These are phyloP conservation scores for Aphodius granarius DNA, from an alignment of 2,888 invertebrate species.

Conservation along the genomic window DNA sequence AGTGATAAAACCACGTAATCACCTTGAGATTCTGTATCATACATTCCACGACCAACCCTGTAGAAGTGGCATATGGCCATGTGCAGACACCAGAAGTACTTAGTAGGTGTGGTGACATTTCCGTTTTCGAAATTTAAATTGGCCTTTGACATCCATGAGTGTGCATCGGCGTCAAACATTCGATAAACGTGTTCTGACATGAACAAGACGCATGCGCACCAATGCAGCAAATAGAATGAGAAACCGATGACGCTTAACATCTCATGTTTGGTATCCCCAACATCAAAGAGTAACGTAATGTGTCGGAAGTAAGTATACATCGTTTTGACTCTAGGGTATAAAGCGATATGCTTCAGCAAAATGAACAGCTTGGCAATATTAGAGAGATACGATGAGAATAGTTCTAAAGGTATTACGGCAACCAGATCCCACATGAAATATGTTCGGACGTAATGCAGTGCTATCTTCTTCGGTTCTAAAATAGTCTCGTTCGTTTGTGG, in stretches of 20 bases:
- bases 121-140: not conserved
- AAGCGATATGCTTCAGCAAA: slow-evolving; percentile 4
- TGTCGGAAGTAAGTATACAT: slow-evolving; percentile 24
- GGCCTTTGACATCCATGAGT: slow-evolving; percentile 16
- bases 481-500: slow-evolving; percentile 33
- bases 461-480: slow-evolving; percentile 29
- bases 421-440: slow-evolving; percentile 34
- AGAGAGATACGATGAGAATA: not conserved
- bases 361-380: not conserved
- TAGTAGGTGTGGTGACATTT: not conserved
- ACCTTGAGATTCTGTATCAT: slow-evolving; percentile 23
- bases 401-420: slow-evolving; percentile 25
- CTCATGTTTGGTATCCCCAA: slow-evolving; percentile 22
- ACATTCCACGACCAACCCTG: slow-evolving; percentile 36
- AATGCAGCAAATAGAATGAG: slow-evolving; percentile 22
- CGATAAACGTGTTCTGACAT: slow-evolving; percentile 6
- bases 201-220: slow-evolving; percentile 22
- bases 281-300: slow-evolving; percentile 15
- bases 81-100: slow-evolving; percentile 34
- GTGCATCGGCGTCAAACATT: not conserved
- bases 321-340: slow-evolving; percentile 20
- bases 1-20: slow-evolving; percentile 37
- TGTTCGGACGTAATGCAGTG: slow-evolving; percentile 26
- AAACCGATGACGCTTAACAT: slow-evolving; percentile 17
- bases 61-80: slow-evolving; percentile 41